A percentile compares a stretch with the other conserved stretches of the same genome.
phyloP scores from a whole-genome alignment of 1,140 invertebrate species.

The Gonioctena quinquepunctata region DNA sequence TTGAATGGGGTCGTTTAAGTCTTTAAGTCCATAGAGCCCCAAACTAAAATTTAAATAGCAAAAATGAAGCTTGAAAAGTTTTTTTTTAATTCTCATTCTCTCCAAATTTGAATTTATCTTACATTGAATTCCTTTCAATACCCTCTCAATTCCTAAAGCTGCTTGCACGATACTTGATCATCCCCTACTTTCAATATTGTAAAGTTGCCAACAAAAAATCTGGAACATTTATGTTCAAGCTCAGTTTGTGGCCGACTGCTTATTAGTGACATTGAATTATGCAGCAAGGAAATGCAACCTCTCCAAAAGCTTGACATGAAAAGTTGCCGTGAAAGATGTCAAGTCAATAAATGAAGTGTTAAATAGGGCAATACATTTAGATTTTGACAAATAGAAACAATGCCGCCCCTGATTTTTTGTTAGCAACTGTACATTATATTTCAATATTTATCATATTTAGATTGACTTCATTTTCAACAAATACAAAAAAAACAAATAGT shows the following conservation, averaged over 20 bases:
- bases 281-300: too few species aligned
- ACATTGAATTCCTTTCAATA: not conserved
- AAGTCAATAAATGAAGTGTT: not conserved
- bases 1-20: too few species aligned
- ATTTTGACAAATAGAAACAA: not conserved
- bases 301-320: too few species aligned
- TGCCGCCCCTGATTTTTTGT: too few species aligned
- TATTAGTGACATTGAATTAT: not conserved
- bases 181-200: not conserved
- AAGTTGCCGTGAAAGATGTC: not conserved
- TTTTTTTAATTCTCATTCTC: not conserved
- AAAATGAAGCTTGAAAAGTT: not conserved
- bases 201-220: not conserved
- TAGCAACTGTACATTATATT: not conserved
- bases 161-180: too few species aligned
- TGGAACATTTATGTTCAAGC: not conserved
- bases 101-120: not conserved
- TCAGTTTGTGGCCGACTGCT: not conserved
- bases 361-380: not conserved
- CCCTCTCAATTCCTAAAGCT: not conserved
- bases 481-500: too few species aligned
- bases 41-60: not conserved
- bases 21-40: not conserved
- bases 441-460: too few species aligned
- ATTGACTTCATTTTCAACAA: too few species aligned